A percentile compares a stretch with the other conserved stretches of the same genome.
phyloP scores from a whole-genome alignment of 1,140 invertebrate species.

The Aphidius ervi region DNA sequence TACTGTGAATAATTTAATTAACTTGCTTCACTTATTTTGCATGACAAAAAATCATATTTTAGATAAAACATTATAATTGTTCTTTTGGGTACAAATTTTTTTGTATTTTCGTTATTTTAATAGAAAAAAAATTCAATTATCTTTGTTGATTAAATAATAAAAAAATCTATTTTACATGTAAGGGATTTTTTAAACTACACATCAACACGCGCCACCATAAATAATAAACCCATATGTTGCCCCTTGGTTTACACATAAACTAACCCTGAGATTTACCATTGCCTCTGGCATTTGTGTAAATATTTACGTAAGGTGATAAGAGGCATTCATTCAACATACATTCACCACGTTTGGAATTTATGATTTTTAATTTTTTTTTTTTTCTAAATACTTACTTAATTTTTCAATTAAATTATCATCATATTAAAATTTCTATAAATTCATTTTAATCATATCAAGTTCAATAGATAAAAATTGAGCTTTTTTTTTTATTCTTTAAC shows the following conservation, averaged over 20 bases:
- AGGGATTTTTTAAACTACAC: constrained; percentile 7
- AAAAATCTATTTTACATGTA: not conserved
- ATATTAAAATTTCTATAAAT: not conserved
- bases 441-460: too few relatives aligned
- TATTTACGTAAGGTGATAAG: constrained; percentile 29
- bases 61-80: constrained; percentile 5
- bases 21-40: constrained; percentile 5
- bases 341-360: not conserved
- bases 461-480: too few relatives aligned
- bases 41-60: not conserved
- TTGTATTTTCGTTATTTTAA: too few relatives aligned
- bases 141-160: not conserved
- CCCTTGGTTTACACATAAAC: constrained; percentile 8
- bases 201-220: constrained; percentile 13
- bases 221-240: constrained; percentile 17
- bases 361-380: not conserved
- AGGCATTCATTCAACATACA: constrained; percentile 12
- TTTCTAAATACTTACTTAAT: not conserved
- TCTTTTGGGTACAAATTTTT: not conserved
- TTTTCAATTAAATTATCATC: not conserved
- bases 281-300: constrained; percentile 17
- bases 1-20: constrained; percentile 32
- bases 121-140: not conserved
- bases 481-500: too few relatives aligned
- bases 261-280: constrained; percentile 16